phyloP scores from a whole-genome alignment of 2,113 vertebrate species.

The Herpetotheres cachinnans region DNA sequence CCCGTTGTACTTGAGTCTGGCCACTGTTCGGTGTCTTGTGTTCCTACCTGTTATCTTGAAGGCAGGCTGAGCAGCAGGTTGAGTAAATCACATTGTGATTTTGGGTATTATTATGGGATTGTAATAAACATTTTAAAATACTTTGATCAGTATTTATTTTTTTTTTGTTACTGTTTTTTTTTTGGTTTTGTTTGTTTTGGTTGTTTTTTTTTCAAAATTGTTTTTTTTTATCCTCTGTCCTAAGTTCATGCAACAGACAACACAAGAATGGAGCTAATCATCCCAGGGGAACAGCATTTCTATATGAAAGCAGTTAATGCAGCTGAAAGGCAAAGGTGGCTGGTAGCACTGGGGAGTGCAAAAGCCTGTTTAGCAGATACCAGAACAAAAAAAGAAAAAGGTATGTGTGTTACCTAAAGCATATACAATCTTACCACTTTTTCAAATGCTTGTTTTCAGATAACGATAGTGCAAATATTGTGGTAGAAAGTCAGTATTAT shows the following conservation, averaged over 20 bases:
- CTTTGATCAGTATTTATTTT: background rate
- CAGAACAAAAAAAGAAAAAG: constrained; percentile 85
- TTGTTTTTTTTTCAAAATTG: background rate
- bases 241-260: constrained; percentile 82
- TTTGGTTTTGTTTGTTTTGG: background rate
- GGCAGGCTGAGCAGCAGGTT: background rate
- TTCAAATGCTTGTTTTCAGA: background rate
- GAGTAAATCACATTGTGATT: background rate
- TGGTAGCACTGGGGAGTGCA: constrained; percentile 84
- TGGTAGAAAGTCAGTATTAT: background rate
- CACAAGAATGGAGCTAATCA: constrained; percentile 84
- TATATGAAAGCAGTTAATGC: constrained; percentile 86
- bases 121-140: background rate
- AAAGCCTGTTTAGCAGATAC: constrained; percentile 84
- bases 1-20: background rate
- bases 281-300: constrained; percentile 86
- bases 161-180: too few species aligned
- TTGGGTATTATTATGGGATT: background rate
- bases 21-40: background rate
- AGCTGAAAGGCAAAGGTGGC: constrained; percentile 84
- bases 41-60: background rate
- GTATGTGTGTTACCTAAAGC: constrained; percentile 41
- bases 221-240: background rate
- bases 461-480: background rate
- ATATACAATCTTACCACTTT: background rate